Conservation (phyloP, 2,888 invertebrate species). For the Drosophila falleni region DNA sequence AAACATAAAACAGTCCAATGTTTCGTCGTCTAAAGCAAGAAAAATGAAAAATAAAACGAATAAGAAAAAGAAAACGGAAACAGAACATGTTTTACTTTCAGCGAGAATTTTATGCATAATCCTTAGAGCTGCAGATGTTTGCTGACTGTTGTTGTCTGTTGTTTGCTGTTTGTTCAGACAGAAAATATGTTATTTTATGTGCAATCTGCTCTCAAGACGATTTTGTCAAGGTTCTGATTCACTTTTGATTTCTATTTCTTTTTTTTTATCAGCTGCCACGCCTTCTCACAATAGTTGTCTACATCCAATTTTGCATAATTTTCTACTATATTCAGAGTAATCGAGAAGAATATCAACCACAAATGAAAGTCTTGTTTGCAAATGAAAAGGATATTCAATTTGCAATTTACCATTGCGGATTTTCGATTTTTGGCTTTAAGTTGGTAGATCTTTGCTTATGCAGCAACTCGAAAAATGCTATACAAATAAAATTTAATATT, state of each 20-base stretch:
- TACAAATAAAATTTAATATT: constrained; percentile 63
- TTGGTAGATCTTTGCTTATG: constrained; percentile 21
- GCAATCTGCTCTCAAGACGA: constrained; percentile 53
- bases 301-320: constrained; percentile 30
- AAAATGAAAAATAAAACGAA: constrained; percentile 6
- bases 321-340: constrained; percentile 16
- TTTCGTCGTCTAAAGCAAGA: constrained; percentile 33
- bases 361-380: constrained; percentile 9
- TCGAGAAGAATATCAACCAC: constrained; percentile 12
- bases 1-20: constrained; percentile 51
- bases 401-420: constrained; percentile 23
- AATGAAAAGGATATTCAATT: constrained; percentile 51
- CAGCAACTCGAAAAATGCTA: constrained; percentile 40
- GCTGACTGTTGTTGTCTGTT: constrained; percentile 36
- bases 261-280: constrained; percentile 2
- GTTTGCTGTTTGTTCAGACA: constrained; percentile 48
- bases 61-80: constrained; percentile 10
- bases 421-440: constrained; percentile 28
- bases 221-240: constrained; percentile 35
- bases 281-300: constrained; percentile 14
- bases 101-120: constrained; percentile 64
- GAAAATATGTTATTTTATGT: constrained; percentile 74
- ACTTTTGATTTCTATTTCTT: constrained; percentile 1
- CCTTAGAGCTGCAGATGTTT: constrained; percentile 45
- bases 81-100: constrained; percentile 38